phyloP scores from a whole-genome alignment of 2,888 invertebrate genomes.

The Strigamia crassipes region DNA sequence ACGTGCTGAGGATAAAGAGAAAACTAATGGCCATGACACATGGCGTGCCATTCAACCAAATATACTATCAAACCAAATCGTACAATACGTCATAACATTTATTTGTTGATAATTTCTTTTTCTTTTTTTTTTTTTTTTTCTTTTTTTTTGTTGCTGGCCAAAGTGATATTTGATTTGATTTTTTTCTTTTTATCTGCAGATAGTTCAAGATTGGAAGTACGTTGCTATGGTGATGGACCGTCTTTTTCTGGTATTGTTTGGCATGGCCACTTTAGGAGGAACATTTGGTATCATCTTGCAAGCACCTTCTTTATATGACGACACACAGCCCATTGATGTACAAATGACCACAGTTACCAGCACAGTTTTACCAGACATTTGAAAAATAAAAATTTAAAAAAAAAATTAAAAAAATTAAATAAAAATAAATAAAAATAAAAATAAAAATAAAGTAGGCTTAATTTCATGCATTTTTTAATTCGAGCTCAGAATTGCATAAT shows the following conservation, averaged over 20 bases:
- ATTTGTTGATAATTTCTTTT: slow-evolving; percentile 2
- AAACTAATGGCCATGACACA: slow-evolving; percentile 39
- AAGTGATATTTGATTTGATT: slow-evolving; percentile 23
- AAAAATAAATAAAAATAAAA: not conserved
- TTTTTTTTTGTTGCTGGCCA: not conserved
- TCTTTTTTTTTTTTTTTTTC: not conserved
- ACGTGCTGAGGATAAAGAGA: slow-evolving; percentile 37
- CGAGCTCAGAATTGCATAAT: slow-evolving; percentile 10
- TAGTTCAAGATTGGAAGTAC: slow-evolving; percentile 95
- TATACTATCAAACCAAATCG: slow-evolving; percentile 11
- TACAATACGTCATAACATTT: slow-evolving; percentile 21
- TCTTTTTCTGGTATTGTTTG: slow-evolving; percentile 88
- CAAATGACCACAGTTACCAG: slow-evolving; percentile 73
- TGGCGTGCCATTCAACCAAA: slow-evolving; percentile 28
- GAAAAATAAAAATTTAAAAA: not conserved
- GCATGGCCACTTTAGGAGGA: slow-evolving; percentile 83
- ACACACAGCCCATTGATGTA: slow-evolving; percentile 86
- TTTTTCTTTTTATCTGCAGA: slow-evolving; percentile 64
- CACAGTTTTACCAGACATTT: slow-evolving; percentile 46
- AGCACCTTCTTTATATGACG: slow-evolving; percentile 90
- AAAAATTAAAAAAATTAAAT: not conserved
- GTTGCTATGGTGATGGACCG: slow-evolving; percentile 93
- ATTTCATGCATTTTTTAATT: not conserved
- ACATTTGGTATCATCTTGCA: slow-evolving; percentile 80
- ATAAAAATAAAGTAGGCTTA: not conserved